Conservation (phyloP, 2,888 invertebrate genomes). For the Urechis unicinctus region DNA sequence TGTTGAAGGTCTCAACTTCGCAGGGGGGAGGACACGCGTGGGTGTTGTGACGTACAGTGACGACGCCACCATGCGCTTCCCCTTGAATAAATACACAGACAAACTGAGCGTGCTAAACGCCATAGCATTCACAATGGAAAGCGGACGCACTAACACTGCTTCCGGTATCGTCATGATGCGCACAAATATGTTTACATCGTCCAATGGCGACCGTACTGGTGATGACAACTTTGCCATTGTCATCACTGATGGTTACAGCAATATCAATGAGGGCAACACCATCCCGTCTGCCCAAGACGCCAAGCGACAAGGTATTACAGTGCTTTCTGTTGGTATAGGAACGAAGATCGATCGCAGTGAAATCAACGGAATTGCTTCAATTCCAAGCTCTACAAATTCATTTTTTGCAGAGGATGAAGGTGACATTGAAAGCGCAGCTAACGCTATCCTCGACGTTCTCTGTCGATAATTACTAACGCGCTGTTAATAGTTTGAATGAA, state of each 20-base stretch:
- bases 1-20: constrained; percentile 20
- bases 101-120: constrained; percentile 32
- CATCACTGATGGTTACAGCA: constrained; percentile 38
- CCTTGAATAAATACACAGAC: constrained; percentile 30
- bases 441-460: too few relatives aligned
- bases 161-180: constrained; percentile 21
- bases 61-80: constrained; percentile 27
- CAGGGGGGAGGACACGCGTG: constrained; percentile 16
- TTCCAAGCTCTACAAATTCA: too few relatives aligned
- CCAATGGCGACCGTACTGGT: constrained; percentile 16
- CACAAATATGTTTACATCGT: constrained; percentile 15
- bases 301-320: constrained; percentile 21
- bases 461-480: too few relatives aligned
- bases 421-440: too few relatives aligned
- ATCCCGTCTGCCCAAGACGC: constrained; percentile 20
- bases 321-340: constrained; percentile 30
- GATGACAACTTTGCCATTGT: constrained; percentile 19
- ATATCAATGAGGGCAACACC: constrained; percentile 32
- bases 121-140: constrained; percentile 34
- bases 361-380: constrained; percentile 16
- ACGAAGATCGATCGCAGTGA: constrained; percentile 12
- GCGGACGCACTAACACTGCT: constrained; percentile 40
- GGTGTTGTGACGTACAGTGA: constrained; percentile 36
- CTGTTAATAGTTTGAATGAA: too few relatives aligned
- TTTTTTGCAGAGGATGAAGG: too few relatives aligned